A percentile compares a stretch with the other conserved stretches of the same genome.
Conservation (phyloP, 2,113 vertebrate species). For the Alces alces region DNA sequence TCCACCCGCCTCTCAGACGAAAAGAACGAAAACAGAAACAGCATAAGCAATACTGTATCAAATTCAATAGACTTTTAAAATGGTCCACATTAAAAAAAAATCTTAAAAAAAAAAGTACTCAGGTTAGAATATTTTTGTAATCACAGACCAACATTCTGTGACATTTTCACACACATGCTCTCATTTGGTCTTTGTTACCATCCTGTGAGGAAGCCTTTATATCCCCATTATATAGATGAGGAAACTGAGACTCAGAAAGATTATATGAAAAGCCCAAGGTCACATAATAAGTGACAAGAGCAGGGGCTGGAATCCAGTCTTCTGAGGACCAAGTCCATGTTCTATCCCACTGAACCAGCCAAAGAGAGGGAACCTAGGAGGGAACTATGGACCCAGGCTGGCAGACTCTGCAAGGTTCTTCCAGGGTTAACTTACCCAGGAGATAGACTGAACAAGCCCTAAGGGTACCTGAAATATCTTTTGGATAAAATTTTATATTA, state of each 20-base stretch:
- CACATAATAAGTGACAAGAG: background rate
- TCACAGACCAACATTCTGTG: background rate
- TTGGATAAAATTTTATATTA: background rate
- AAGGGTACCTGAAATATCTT: background rate
- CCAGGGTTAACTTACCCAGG: background rate
- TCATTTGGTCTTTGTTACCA: background rate
- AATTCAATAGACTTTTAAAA: background rate
- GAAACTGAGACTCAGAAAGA: background rate
- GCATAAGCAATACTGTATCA: background rate
- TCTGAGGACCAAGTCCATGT: background rate
- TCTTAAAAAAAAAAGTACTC: background rate
- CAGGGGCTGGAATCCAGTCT: background rate
- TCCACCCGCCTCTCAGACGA: background rate
- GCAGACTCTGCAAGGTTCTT: background rate
- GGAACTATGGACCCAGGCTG: fast-evolving
- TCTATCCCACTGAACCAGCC: background rate
- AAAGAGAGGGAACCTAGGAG: background rate
- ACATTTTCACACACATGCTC: background rate
- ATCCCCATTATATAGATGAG: background rate
- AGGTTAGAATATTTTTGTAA: background rate
- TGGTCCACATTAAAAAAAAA: background rate
- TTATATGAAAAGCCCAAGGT: background rate
- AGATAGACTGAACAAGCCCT: background rate
- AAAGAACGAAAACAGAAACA: background rate
- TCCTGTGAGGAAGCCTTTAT: background rate